Evolutionary conservation across 2,888 invertebrate species (phyloP), one percentile per base, ranked within the genome.

Genomic region (Euproctis similis): DNA sequence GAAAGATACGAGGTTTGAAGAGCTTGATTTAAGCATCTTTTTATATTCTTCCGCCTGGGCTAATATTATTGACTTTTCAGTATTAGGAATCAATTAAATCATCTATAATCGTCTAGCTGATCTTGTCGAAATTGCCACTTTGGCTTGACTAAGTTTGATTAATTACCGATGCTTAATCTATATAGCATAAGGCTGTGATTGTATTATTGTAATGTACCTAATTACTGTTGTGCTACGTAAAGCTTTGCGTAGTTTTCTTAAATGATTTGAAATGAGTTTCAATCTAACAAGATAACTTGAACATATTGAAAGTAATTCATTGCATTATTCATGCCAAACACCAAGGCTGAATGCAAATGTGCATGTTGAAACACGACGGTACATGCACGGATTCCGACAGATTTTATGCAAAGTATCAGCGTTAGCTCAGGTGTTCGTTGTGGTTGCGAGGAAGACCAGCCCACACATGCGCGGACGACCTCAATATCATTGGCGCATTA

Each of bases 341-440:
- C 41, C 64, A 72, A 73, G 71, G 71, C 54, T 64, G 44, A 48
- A 60, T 65, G 63, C 60, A 66, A 67, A 71, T 67, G 25, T 44
- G 56, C 49, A 42, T 41, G 38, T 47, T 47, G 36, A 44, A 46
- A 46, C 33, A 29, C 28, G 38, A 31, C 38, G 27, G 36, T 34
- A 30, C 26, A 34, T 28, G 32, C 36, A 34, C 28, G 36, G 36
- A 49, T 39, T 46, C 31, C 17, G 28, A 45, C 30, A 34, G 44
- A 42, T 53, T 46, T 46, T 42, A n/a, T n/a, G n/a, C n/a, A n/a
- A n/a, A n/a, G 27, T 34, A 31, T 30, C 29, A 36, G 31, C 31
- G 24, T 25, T 19, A 19, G 19, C 23, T 12, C 11, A 9, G 17
- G n/a, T n/a, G n/a, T n/a, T n/a, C n/a, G n/a, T 12, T 36, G 28